Conservation (phyloP, 2,888 invertebrate species). For the Epistrophella euchroma region DNA sequence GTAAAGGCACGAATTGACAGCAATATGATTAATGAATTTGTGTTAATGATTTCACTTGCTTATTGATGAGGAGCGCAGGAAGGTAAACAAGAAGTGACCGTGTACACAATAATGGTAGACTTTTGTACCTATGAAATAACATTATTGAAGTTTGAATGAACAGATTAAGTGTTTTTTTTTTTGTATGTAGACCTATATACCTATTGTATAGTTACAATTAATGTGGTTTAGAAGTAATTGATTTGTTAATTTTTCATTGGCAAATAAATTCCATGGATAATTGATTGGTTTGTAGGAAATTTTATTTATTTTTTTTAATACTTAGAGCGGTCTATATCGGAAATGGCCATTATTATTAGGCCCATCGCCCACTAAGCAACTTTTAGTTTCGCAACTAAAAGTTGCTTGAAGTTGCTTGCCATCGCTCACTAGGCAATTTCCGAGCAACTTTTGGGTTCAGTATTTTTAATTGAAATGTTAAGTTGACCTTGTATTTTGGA, state of each 20-base stretch:
- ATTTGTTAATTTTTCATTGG: conserved; percentile 61
- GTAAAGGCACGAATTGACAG: conserved; percentile 72
- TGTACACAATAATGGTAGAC: not conserved
- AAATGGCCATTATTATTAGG: too few species aligned
- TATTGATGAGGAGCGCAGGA: conserved; percentile 9
- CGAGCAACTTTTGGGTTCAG: too few species aligned
- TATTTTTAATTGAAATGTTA: too few species aligned
- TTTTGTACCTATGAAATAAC: not conserved
- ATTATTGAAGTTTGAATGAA: conserved; percentile 3
- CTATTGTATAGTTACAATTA: not conserved
- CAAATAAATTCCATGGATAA: conserved; percentile 24
- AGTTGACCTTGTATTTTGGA: too few species aligned
- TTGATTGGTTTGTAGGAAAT: not conserved
- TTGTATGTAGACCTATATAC: not conserved
- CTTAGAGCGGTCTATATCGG: too few species aligned
- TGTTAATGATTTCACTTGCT: conserved; percentile 53
- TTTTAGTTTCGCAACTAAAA: too few species aligned
- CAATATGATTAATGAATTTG: conserved; percentile 66
- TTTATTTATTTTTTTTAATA: not conserved
- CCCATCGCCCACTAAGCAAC: too few species aligned
- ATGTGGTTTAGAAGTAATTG: conserved; percentile 11
- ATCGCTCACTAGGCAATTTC: too few species aligned
- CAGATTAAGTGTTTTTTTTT: not conserved
- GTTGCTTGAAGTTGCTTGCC: too few species aligned
- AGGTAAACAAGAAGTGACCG: not conserved